Evolutionary conservation across 1,140 invertebrate genomes (phyloP).

Genomic region (Papilio polyxenes): DNA sequence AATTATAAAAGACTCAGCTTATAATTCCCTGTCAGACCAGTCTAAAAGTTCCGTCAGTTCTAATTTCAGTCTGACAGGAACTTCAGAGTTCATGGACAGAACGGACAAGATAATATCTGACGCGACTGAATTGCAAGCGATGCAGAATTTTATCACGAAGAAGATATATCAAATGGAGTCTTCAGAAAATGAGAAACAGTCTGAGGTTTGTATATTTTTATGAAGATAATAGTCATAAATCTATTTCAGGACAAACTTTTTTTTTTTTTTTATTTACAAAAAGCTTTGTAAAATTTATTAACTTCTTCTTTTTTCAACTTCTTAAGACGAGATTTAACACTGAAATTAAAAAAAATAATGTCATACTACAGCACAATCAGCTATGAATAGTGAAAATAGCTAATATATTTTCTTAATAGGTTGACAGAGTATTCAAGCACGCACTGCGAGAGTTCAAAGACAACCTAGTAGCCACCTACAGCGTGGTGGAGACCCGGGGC

Average conservation of each 20-base stretch:
- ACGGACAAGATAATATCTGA: slow-evolving; percentile 95
- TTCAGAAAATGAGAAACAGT: slow-evolving; percentile 86
- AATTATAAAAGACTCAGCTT: slow-evolving; percentile 70
- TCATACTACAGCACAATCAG: no score
- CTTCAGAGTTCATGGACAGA: slow-evolving; percentile 94
- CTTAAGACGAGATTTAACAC: no score
- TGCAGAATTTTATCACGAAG: slow-evolving; percentile 95
- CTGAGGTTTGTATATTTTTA: slow-evolving; percentile 60
- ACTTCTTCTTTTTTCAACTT: no score
- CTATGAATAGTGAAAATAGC: no score
- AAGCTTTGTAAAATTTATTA: no score
- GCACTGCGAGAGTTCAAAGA: slow-evolving; percentile 95
- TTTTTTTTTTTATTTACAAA: no score
- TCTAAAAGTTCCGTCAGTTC: slow-evolving; percentile 82
- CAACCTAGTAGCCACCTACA: slow-evolving; percentile 94
- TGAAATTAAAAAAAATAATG: no score
- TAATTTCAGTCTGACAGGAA: slow-evolving; percentile 92
- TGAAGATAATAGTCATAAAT: no score
- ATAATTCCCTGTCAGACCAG: slow-evolving; percentile 78
- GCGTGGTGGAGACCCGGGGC: slow-evolving; percentile 88
- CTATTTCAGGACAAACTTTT: no score
- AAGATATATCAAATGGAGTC: slow-evolving; percentile 93
- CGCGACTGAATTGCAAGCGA: slow-evolving; percentile 89
- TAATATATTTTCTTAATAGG: slow-evolving; percentile 67
- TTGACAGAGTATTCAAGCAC: slow-evolving; percentile 95